Evolutionary conservation across 1,140 invertebrate species (phyloP), one percentile per base, ranked within the genome.

Genomic region (Spodoptera frugiperda): DNA sequence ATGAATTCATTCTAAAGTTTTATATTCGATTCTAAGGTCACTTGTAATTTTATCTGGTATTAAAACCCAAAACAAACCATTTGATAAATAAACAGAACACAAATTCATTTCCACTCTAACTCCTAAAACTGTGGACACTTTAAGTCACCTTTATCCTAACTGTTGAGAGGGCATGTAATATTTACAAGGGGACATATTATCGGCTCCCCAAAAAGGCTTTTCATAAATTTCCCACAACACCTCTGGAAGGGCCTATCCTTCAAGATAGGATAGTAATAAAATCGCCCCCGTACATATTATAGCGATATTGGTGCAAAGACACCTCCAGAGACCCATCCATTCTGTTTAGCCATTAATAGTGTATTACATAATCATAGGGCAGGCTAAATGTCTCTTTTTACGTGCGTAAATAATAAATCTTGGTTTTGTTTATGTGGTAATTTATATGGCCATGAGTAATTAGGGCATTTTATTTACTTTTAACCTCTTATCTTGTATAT

Each of bases 341-440:
- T 87, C 84, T 86, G 78, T 80, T 87, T 85, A 84, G 61, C 80
- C 84, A 89, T 91, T 89, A 90, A 92, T 91, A 90, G 77, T 87
- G 77, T 82, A 91, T 87, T 82, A 87, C 71, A 81, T 76, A 80
- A 83, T 77, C 81, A 71, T 75, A 65, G 54, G 55, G 49, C 46
- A 30, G 2, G 12, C 55, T 71, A 46, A 71, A 68, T 68, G 15
- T 30, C 15, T 5, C n/a, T 48, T 19, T 73, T 73, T 63, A 71
- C 48, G 53, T n/a, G 11, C n/a, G 25, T 21, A 44, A 46, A 21
- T 55, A 46, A 25, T 46, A 19, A 14, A 39, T 19, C 14, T 67
- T 49, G 12, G 12, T 14, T 21, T 25, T 46, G 17, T 12, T 46
- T 46, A 5, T 0, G 3, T 25, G 5, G 5, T 4, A 0, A 25